Conservation (phyloP, 2,113 vertebrate species). For the Ursus arctos region DNA sequence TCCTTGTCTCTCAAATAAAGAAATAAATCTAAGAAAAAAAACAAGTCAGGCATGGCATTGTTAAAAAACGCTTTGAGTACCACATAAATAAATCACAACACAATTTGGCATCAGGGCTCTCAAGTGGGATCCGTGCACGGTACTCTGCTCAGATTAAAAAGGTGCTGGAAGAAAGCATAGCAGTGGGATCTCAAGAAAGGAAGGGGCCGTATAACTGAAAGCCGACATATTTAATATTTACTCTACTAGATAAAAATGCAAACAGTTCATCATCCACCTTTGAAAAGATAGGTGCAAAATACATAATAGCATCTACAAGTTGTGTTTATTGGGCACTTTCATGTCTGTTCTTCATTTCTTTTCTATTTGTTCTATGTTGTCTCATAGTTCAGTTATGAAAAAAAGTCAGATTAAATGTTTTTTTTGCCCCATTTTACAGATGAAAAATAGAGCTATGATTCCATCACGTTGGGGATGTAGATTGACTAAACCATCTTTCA, state of each 20-base stretch:
- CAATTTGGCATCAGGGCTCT: conserved; percentile 7
- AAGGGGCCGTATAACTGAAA: not conserved
- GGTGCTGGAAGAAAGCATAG: not conserved
- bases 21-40: not conserved
- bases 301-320: not conserved
- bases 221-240: conserved; percentile 37
- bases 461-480: not conserved
- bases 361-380: not conserved
- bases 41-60: not conserved
- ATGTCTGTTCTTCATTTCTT: not conserved
- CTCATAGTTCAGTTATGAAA: conserved; percentile 29
- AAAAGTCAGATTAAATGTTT: not conserved
- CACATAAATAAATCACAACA: conserved; percentile 57
- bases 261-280: not conserved
- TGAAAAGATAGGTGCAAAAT: not conserved
- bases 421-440: conserved; percentile 46
- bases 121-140: not conserved
- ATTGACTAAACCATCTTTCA: not conserved
- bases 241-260: not conserved
- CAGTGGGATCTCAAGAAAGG: not conserved
- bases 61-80: not conserved
- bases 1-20: not conserved
- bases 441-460: not conserved
- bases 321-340: not conserved
- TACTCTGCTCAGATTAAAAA: not conserved